phyloP scores from a whole-genome alignment of 2,797 vertebrate genomes.

The Sarcophilus harrisii region DNA sequence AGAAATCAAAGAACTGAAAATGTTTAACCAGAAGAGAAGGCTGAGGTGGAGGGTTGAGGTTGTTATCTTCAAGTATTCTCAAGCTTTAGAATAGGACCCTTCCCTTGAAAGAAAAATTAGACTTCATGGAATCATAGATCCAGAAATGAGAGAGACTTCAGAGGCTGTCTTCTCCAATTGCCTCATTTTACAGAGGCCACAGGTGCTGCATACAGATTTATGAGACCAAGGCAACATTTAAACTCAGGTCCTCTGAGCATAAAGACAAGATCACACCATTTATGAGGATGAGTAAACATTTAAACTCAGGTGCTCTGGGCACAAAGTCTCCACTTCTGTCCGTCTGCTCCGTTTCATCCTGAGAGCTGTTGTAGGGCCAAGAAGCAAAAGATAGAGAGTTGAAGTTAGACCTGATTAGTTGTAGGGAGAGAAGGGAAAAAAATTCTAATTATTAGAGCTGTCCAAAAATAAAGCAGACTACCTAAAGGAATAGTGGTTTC shows the following conservation, averaged over 20 bases:
- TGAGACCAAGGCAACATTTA: too few relatives aligned
- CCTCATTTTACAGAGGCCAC: too few relatives aligned
- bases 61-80: not conserved
- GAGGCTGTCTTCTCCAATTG: too few relatives aligned
- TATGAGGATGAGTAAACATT: too few relatives aligned
- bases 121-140: not conserved
- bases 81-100: not conserved
- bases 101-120: not conserved
- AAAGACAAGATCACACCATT: too few relatives aligned
- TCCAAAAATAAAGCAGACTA: not conserved
- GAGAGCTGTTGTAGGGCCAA: not conserved
- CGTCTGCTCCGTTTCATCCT: too few relatives aligned
- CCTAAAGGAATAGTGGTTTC: not conserved
- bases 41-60: not conserved
- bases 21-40: not conserved
- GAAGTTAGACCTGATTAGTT: not conserved
- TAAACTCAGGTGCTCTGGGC: too few relatives aligned
- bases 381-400: not conserved
- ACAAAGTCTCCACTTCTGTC: too few relatives aligned
- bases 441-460: not conserved
- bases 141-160: too few relatives aligned
- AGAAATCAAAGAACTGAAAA: not conserved
- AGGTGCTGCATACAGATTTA: too few relatives aligned
- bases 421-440: not conserved
- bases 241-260: too few relatives aligned